Base-by-base conservation (phyloP, 2,797 vertebrate genomes). In the Ceryle rudis region DNA sequence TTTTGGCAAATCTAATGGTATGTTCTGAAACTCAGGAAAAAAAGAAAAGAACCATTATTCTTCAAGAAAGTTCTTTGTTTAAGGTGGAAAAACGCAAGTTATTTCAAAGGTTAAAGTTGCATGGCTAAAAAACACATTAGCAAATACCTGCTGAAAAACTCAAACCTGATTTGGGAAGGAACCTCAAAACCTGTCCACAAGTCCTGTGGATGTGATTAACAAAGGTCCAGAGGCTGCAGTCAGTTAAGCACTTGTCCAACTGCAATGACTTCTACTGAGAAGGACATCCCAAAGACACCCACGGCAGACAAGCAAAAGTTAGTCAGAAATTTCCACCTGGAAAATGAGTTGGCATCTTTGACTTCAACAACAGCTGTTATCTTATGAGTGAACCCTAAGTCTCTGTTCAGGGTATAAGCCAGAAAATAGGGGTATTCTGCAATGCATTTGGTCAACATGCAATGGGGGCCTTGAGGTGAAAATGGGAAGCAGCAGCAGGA, bases 371-470 rank as follows among this genome's bases (percentile, higher is more conserved):
- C 18, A 42, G 42, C n/a, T 60, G 31, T 11, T 75, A 20, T 26
- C 23, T 66, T 42, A 37, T 0, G 1, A 11, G 29, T 0, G 3
- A 82, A 31, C 21, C 39, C n/a, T 5, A 39, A 42, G 22, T 3
- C 4, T 49, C 39, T 39, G 13, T 12, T 22, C 31, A 52, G 28
- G 31, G 2, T 28, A 20, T 15, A 19, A 33, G 5, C 25, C 22
- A 4, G 41, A 69, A 82, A n/a, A 14, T 2, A 16, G 3, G 26
- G 7, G 6, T 29, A 14, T 10, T 25, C 17, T 51, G 26, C 4
- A 14, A 17, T 3, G 8, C 10, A 1, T 69, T 39, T 54, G 28
- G 55, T 11, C 25, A n/a, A 5, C 4, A 6, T 3, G 23, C 25
- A 20, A 7, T 1, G 4, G 11, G 22, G 29, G 4, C 37, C n/a